phyloP scores from a whole-genome alignment of 2,888 invertebrate genomes.

The Apodemia zela region DNA sequence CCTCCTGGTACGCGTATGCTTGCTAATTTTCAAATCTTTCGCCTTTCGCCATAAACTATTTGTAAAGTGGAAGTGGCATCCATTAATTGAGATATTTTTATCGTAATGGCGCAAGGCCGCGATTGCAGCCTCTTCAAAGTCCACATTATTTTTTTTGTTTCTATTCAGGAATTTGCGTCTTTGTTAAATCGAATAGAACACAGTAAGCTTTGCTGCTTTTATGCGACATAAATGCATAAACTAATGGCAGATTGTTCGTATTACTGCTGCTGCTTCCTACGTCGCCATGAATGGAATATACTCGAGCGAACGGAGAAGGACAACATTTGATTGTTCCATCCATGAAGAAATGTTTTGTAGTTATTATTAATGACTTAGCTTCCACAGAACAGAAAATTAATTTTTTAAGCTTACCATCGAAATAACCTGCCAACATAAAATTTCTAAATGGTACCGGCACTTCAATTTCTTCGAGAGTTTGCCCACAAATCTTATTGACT shows the following conservation, averaged over 20 bases:
- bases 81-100: no score
- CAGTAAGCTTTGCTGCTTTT: neutral
- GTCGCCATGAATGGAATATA: neutral
- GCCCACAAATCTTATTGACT: no score
- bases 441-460: neutral
- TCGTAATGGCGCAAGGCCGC: no score
- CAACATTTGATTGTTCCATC: neutral
- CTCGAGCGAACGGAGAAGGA: neutral
- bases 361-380: neutral
- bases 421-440: neutral
- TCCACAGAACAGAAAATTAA: neutral
- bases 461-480: neutral
- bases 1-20: no score
- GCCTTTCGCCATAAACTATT: no score
- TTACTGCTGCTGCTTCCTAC: neutral
- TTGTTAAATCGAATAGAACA: no score
- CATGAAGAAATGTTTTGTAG: neutral
- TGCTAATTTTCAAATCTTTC: no score
- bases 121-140: no score
- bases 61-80: no score
- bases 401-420: neutral
- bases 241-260: neutral
- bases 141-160: no score
- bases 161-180: no score
- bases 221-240: neutral